phyloP scores from a whole-genome alignment of 1,140 invertebrate species.

The Branchinecta lindahli region DNA sequence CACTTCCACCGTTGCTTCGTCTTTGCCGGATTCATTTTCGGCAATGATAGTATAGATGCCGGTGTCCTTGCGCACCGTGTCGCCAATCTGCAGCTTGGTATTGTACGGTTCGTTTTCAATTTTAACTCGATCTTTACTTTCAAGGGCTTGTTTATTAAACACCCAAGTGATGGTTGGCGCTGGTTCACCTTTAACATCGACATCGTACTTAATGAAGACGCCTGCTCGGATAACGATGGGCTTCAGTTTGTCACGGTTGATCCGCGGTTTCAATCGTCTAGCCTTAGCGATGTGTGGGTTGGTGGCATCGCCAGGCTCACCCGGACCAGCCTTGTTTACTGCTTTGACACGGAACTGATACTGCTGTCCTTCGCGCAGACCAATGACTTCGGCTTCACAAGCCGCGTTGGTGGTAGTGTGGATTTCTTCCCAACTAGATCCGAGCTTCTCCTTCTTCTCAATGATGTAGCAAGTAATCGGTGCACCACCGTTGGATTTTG shows the following conservation, averaged over 20 bases:
- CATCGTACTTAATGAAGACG: slow-evolving; percentile 74
- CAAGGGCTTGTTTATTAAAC: slow-evolving; percentile 49
- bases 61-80: slow-evolving; percentile 61
- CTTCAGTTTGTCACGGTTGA: slow-evolving; percentile 79
- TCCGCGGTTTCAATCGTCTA: slow-evolving; percentile 70
- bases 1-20: slow-evolving; percentile 87
- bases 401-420: slow-evolving; percentile 60
- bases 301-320: slow-evolving; percentile 73
- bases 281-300: slow-evolving; percentile 75
- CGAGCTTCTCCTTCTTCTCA: slow-evolving; percentile 89
- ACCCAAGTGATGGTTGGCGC: slow-evolving; percentile 82
- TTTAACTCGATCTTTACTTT: slow-evolving; percentile 43
- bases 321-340: slow-evolving; percentile 83
- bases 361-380: slow-evolving; percentile 73
- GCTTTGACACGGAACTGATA: slow-evolving; percentile 87
- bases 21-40: slow-evolving; percentile 77
- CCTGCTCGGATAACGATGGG: slow-evolving; percentile 78
- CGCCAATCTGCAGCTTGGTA: slow-evolving; percentile 63
- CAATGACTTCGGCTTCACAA: slow-evolving; percentile 63
- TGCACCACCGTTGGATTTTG: slow-evolving; percentile 75
- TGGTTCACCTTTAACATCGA: slow-evolving; percentile 88
- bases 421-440: slow-evolving; percentile 72
- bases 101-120: slow-evolving; percentile 88
- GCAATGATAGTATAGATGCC: slow-evolving; percentile 83
- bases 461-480: slow-evolving; percentile 91